Conservation (phyloP, 64 coral and sea anemone species). For the Hydrozoanthus tunicans region DNA sequence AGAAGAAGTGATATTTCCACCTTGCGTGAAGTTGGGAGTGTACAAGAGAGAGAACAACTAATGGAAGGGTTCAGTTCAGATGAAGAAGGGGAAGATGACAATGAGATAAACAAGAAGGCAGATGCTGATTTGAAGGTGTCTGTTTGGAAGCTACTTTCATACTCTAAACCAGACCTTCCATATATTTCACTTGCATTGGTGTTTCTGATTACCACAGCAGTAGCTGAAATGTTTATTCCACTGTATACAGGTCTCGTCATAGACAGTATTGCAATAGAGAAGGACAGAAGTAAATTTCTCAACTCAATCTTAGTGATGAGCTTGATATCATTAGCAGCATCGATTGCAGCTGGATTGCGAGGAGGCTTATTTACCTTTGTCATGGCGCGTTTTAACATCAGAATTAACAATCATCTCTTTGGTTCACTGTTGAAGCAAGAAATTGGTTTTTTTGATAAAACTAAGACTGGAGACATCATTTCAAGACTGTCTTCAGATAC, state of each 20-base stretch:
- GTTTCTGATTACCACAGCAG: constrained; percentile 74
- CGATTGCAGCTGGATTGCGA: constrained; percentile 82
- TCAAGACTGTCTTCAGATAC: constrained; percentile 94
- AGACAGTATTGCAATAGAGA: constrained; percentile 95
- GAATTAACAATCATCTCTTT: constrained; percentile 91
- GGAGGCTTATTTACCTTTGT: constrained; percentile 87
- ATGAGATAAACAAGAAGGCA: constrained; percentile 27
- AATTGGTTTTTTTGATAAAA: constrained; percentile 94
- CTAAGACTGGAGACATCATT: constrained; percentile 91
- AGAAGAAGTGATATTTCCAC: constrained; percentile 52
- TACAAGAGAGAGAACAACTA: constrained; percentile 71
- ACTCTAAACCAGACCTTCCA: constrained; percentile 83
- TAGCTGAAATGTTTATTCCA: constrained; percentile 95
- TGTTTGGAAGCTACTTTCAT: constrained; percentile 79
- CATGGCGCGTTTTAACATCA: constrained; percentile 79
- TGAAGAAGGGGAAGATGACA: constrained; percentile 16
- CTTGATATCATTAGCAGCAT: constrained; percentile 75
- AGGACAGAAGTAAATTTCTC: constrained; percentile 73
- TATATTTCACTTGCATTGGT: constrained; percentile 81
- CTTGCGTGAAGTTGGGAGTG: constrained; percentile 71
- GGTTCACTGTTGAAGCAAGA: constrained; percentile 89
- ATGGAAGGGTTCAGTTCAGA: constrained; percentile 30
- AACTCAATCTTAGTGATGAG: constrained; percentile 83
- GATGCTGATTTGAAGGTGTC: constrained; percentile 57
- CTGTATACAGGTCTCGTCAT: constrained; percentile 97